These are phyloP conservation scores for Staurois parvus DNA, from an alignment of 2,797 vertebrate genomes.

Conservation along the genomic window DNA sequence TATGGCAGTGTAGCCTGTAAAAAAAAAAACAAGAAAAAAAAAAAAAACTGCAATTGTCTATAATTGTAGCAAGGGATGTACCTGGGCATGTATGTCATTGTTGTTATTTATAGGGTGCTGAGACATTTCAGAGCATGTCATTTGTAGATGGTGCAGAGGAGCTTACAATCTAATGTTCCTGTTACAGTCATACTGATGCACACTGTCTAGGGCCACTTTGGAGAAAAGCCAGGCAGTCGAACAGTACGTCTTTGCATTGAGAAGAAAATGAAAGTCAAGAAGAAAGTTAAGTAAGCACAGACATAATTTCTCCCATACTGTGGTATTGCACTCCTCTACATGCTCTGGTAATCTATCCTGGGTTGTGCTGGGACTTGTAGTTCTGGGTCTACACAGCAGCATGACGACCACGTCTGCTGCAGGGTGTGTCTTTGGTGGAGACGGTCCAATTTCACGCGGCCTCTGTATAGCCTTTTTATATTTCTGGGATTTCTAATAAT, in stretches of 20 bases:
- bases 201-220: background rate
- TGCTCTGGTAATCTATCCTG: background rate
- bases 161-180: background rate
- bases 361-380: background rate
- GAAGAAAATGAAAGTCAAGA: conserved; percentile 1
- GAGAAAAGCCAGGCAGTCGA: background rate
- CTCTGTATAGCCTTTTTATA: background rate
- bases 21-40: background rate
- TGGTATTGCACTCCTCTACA: background rate
- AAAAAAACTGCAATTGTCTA: background rate
- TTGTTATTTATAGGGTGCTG: background rate
- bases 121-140: background rate
- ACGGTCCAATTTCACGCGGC: background rate
- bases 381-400: background rate
- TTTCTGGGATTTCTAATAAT: background rate
- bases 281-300: background rate
- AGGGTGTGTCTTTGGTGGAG: background rate
- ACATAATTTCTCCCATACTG: background rate
- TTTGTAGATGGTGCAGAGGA: background rate
- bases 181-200: background rate
- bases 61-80: background rate
- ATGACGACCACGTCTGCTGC: background rate
- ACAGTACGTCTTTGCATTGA: background rate
- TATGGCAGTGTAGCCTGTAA: background rate
- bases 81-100: background rate